Evolutionary conservation across 2,113 vertebrate species (phyloP), one percentile per base, ranked within the genome.

Genomic region (Aramus guarauna): DNA sequence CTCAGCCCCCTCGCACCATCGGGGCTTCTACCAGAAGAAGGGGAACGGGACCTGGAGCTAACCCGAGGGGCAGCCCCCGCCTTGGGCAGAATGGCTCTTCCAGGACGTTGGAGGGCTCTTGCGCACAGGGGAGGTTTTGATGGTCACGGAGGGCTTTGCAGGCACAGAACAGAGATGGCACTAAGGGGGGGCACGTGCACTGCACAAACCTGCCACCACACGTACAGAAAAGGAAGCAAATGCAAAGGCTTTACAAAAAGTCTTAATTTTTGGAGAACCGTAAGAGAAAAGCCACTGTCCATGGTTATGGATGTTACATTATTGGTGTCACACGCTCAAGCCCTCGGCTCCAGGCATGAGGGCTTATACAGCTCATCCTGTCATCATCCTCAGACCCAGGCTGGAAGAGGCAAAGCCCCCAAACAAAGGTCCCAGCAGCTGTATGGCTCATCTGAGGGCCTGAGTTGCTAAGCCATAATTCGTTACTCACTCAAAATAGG

Each of bases 271-370:
- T 32, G 8, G 30, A 41, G 30, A 78, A 16, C 6, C 4, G 0
- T 23, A 55, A 20, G 12, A 43, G 36, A 50, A 59, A 55, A 43
- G 43, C 11, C 13, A 6, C 41, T 29, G 12, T 16, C 26, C 1
- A 0, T 11, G 20, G 32, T 62, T 45, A 43, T 9, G 45, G n/a
- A 30, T 1, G 0, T 29, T 27, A 8, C 22, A 6, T 37, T 36
- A 8, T 11, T 9, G 20, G 22, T 18, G 32, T 32, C 43, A 24
- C 5, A 21, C 1, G 1, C 52, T 41, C 59, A 16, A 48, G 26
- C 45, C 53, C 48, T 55, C 13, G 30, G 79, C n/a, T 67, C 26
- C 78, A 59, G 37, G 29, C 0, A 0, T 5, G 20, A 39, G 37
- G 43, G 27, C 8, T 59, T 21, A 9, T 6, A 36, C n/a, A 79